These are phyloP conservation scores for Elgonia sp. DNA, from an alignment of 2,888 invertebrate species.

Conservation along the genomic window DNA sequence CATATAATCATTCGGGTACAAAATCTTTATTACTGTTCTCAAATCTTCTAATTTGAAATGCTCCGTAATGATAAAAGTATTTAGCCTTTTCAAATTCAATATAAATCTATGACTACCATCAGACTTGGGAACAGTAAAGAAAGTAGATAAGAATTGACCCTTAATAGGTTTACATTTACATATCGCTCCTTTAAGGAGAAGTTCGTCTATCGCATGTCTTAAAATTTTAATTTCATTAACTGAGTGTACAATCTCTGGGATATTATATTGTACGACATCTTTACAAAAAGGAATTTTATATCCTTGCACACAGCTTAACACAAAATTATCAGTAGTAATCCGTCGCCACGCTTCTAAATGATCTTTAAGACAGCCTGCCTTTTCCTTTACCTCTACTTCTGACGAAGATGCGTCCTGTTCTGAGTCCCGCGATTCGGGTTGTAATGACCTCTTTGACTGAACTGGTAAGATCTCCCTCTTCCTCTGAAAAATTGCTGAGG, in stretches of 20 bases:
- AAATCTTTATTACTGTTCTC: conserved; percentile 39
- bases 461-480: not conserved
- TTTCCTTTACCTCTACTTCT: conserved; percentile 50
- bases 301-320: conserved; percentile 23
- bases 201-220: conserved; percentile 40
- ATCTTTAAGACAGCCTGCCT: conserved; percentile 43
- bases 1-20: not conserved
- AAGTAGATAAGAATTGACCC: conserved; percentile 56
- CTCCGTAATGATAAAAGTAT: conserved; percentile 1
- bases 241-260: conserved; percentile 13
- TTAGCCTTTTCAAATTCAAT: conserved; percentile 16
- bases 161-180: conserved; percentile 27
- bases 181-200: conserved; percentile 20
- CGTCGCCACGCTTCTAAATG: conserved; percentile 31
- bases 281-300: conserved; percentile 42
- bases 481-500: conserved; percentile 10
- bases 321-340: conserved; percentile 45
- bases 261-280: not conserved
- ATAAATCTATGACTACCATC: conserved; percentile 25
- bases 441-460: not conserved
- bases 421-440: conserved; percentile 2
- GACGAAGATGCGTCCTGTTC: conserved; percentile 1
- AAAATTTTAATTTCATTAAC: conserved; percentile 35
- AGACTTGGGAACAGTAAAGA: conserved; percentile 25
- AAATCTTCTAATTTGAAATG: conserved; percentile 50